These are phyloP conservation scores for Semnornis frantzii DNA, from an alignment of 2,113 vertebrate species.

Conservation along the genomic window DNA sequence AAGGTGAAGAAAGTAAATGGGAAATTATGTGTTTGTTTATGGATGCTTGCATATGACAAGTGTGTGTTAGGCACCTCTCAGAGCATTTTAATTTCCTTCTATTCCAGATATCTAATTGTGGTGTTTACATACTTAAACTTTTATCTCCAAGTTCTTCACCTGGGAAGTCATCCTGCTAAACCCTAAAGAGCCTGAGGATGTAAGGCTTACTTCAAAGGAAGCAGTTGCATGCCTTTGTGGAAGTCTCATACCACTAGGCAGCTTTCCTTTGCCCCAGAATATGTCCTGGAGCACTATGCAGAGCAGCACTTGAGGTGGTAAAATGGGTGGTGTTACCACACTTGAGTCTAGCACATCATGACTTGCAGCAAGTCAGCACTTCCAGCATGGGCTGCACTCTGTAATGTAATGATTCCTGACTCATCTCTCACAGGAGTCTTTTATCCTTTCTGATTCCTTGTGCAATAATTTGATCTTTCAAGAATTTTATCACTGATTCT, in stretches of 20 bases:
- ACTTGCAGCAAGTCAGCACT: constrained; percentile 34
- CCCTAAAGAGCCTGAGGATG: constrained; percentile 28
- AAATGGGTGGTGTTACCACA: constrained; percentile 18
- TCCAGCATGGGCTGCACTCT: neutral
- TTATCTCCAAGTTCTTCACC: constrained; percentile 2
- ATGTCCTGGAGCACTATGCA: constrained; percentile 30
- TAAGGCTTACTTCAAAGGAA: constrained; percentile 31
- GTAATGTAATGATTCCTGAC: neutral
- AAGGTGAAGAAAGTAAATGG: neutral
- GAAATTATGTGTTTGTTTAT: neutral
- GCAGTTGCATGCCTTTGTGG: constrained; percentile 25
- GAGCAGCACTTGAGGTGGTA: constrained; percentile 6
- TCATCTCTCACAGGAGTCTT: neutral
- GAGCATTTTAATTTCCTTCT: constrained; percentile 25
- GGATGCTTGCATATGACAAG: neutral
- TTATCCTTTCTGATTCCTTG: neutral
- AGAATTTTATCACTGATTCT: neutral
- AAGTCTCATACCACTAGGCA: constrained; percentile 39
- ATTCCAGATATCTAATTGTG: constrained; percentile 18
- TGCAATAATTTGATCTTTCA: neutral
- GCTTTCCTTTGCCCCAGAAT: constrained; percentile 53
- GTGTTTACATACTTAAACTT: constrained; percentile 19
- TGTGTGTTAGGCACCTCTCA: neutral
- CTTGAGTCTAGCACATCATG: constrained; percentile 29
- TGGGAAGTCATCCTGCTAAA: constrained; percentile 13